Percentiles rank a stretch among this genome's conserved stretches.
These are phyloP conservation scores for Rhabdomys pumilio DNA, from an alignment of 2,797 vertebrate species.

Conservation along the genomic window DNA sequence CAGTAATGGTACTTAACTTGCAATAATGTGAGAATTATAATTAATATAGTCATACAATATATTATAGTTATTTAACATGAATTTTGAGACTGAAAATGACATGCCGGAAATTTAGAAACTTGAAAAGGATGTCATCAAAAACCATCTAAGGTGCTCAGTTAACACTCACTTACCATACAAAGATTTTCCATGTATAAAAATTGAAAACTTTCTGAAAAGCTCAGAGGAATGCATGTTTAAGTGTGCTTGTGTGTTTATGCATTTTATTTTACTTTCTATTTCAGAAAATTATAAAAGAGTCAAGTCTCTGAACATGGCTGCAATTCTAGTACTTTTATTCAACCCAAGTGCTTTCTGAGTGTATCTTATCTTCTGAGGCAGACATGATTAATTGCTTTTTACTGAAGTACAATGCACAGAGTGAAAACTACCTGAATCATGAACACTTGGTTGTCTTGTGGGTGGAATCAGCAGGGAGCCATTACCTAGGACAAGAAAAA, in stretches of 20 bases:
- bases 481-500: background rate
- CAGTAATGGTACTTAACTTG: background rate
- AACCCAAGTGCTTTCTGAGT: background rate
- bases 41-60: background rate
- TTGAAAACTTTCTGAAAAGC: background rate
- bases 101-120: background rate
- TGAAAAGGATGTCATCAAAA: background rate
- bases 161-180: background rate
- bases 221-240: background rate
- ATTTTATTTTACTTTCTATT: conserved; percentile 16
- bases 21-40: conserved; percentile 29
- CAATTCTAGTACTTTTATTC: background rate
- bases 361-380: background rate
- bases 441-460: background rate
- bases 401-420: background rate
- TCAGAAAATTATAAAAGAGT: conserved; percentile 26
- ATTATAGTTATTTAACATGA: background rate
- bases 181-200: conserved; percentile 6
- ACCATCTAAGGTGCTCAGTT: background rate
- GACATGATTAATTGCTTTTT: too few species aligned
- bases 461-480: background rate
- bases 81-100: background rate
- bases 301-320: background rate
- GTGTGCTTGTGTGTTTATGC: background rate
- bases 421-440: too few species aligned